Evolutionary conservation across 2,113 vertebrate genomes (phyloP), one percentile per base, ranked within the genome.

Genomic region (Oncorhynchus kisutch): DNA sequence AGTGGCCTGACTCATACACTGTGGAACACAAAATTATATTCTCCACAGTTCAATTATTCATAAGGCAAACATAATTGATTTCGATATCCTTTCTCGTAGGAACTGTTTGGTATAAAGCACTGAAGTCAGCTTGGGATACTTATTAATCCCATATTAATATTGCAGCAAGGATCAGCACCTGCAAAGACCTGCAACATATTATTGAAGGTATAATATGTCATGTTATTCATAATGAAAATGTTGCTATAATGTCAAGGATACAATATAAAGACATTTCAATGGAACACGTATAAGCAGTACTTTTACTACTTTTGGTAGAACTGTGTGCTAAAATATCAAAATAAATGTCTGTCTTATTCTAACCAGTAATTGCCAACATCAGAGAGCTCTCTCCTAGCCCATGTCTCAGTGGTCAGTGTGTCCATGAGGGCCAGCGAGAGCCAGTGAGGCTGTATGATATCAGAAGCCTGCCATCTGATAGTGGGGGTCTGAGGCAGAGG

Each of bases 11-110:
- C 87, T 88, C 70, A 65, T 86, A 85, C 86, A 79, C 66, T 34
- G 66, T 20, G 68, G 85, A 89, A 89, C 85, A 82, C 86, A 82
- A 90, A 90, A 90, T 90, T 89, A 91, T 91, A 89, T 92, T 90
- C 87, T 86, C 84, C 67, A 68, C 75, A 49, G 89, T 84, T 92
- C 90, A 91, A 92, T 92, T 92, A 92, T 92, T 92, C 90, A 92
- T 92, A 90, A 92, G 81, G 87, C 89, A 90, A 91, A 92, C 89
- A 91, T 91, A 90, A 92, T 91, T 91, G 89, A 91, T 92, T 91
- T 87, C 90, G 87, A 86, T 81, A 85, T 86, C 87, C 78, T 88
- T 83, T 81, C 89, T 92, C 87, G 68, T 83, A 88, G 87, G 91
- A 91, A 87, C 87, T 88, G 85, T 89, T 92, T 91, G 80, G 87